A percentile compares a stretch with the other conserved stretches of the same genome.
Evolutionary conservation across 2,888 invertebrate species (phyloP).

Genomic region (Psylliodes chrysocephalus): DNA sequence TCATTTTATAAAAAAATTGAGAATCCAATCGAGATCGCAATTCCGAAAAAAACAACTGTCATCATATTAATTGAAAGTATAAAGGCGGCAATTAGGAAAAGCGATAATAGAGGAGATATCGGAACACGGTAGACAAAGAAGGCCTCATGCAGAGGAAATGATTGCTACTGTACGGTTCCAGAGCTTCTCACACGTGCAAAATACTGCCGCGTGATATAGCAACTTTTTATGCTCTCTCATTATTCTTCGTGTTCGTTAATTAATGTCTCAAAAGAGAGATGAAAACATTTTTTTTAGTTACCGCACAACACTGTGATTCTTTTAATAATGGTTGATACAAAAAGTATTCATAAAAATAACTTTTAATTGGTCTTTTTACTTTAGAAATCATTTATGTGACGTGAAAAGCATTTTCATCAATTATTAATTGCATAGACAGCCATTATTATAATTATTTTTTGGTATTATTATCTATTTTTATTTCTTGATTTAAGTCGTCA

Average conservation of each 20-base stretch:
- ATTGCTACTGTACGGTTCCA: slow-evolving; percentile 60
- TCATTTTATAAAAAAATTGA: background rate
- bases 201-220: slow-evolving; percentile 36
- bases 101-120: slow-evolving; percentile 57
- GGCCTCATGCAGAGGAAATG: slow-evolving; percentile 57
- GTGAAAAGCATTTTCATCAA: no score
- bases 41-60: slow-evolving; percentile 69
- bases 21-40: background rate
- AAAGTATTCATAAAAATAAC: background rate
- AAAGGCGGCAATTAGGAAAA: slow-evolving; percentile 70
- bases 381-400: no score
- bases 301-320: background rate
- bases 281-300: background rate
- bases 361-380: background rate
- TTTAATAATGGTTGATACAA: background rate
- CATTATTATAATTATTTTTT: no score
- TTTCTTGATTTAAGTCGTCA: no score
- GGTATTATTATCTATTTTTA: no score
- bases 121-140: slow-evolving; percentile 56
- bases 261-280: background rate
- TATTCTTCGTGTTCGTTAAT: slow-evolving; percentile 5
- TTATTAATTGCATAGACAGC: no score
- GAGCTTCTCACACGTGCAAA: slow-evolving; percentile 46
- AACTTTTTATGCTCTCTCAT: slow-evolving; percentile 32
- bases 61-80: slow-evolving; percentile 75